Conservation (phyloP, 2,797 vertebrate species). For the Okamejei kenojei region DNA sequence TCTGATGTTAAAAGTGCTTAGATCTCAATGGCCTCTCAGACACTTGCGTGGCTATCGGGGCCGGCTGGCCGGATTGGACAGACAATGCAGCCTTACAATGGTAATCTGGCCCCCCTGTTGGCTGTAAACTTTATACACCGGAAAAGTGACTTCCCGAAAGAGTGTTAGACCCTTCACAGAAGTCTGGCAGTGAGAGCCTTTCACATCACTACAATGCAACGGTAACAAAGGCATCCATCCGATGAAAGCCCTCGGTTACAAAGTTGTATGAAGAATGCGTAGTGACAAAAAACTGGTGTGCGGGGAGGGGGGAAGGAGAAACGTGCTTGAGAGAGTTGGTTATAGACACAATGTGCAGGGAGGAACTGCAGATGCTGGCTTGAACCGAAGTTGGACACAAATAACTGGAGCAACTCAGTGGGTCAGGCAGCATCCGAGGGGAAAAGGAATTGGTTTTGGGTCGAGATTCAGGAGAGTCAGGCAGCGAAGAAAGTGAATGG, state of each 20-base stretch:
- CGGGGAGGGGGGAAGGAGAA: background rate
- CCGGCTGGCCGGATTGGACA: background rate
- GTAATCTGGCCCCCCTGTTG: background rate
- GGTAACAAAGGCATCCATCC: background rate
- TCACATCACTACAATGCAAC: background rate
- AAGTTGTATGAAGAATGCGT: background rate
- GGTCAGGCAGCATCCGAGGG: too few relatives aligned
- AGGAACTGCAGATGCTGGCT: too few relatives aligned
- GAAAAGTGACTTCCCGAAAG: background rate
- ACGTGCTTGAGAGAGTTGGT: background rate
- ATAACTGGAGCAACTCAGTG: too few relatives aligned
- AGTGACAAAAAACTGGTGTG: background rate
- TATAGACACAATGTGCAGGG: background rate
- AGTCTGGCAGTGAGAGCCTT: background rate
- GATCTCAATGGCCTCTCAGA: background rate
- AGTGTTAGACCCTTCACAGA: background rate
- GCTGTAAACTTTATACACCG: background rate
- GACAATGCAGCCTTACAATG: background rate
- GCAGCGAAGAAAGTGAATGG: too few relatives aligned
- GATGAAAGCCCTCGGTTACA: background rate
- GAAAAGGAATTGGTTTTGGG: too few relatives aligned
- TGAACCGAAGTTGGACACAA: too few relatives aligned
- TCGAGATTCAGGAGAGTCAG: too few relatives aligned
- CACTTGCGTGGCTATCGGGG: background rate
- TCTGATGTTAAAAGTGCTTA: conserved; percentile 6